Evolutionary conservation across 2,888 invertebrate species (phyloP), one percentile per base, ranked within the genome.

Genomic region (Aelia acuminata): DNA sequence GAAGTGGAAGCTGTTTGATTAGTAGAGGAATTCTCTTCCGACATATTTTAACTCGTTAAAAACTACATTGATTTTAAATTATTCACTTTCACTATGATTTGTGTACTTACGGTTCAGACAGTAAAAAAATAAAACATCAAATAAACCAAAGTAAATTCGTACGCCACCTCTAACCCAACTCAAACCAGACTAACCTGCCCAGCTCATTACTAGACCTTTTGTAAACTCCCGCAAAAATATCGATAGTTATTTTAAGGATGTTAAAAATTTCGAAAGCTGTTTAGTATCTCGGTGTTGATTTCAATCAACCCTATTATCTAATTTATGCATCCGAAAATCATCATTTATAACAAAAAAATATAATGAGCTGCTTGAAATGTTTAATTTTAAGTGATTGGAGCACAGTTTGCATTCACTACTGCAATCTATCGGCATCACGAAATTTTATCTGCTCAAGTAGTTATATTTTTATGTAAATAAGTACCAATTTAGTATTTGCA

Each of bases 191-290:
- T 87, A 70, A 70, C 63, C 70, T 57, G 57, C 63, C 26, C n/a
- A 70, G 20, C 50, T 57, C 86, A 86, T 43, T 86, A 57, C 47
- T 53, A 57, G 47, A 57, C 70, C 47, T 63, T 47, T 50, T 85
- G 50, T 50, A 50, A 53, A 87, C 87, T 87, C 87, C 87, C 87
- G 70, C 87, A 87, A 87, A 87, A 70, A 87, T 48, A 87, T 87
- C 87, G 87, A 87, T 87, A 70, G 39, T 53, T 85, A 35, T 31
- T 31, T 20, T 26, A 48, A 47, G 84, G 20, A 2, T 31, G 18
- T 47, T 47, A 13, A 26, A 43, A 47, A 84, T 47, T 84, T n/a
- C 0, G 47, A 47, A 84, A 43, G 5, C 3, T 70, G 8, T 70
- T 70, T 70, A 70, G 20, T 35, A 70, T 35, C 15, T 18, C 8